Evolutionary conservation across 1,140 invertebrate genomes (phyloP), one percentile per base, ranked within the genome.

Genomic region (Zaprionus nigranus): DNA sequence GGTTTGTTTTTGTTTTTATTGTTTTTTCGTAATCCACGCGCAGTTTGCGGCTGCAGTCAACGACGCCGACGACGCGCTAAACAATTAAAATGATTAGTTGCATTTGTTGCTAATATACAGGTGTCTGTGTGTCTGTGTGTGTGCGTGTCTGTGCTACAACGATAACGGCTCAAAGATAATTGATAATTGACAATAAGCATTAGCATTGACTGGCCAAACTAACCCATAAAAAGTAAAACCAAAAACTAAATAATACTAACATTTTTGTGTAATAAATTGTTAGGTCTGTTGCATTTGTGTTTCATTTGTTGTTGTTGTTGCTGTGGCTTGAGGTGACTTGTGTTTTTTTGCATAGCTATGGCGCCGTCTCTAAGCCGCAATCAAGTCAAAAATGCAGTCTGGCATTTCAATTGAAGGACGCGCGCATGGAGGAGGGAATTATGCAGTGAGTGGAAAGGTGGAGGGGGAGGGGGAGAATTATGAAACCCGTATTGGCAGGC

Each of bases 361-460:
- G 0, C 40, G n/a, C 6, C 40, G 30, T 34, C 30, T 34, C 30
- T 40, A 40, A n/a, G 38, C 38, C 38, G n/a, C n/a, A 46, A 46
- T 46, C 40, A 46, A 46, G n/a, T 46, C 40, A 46, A 46, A 46
- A 17, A 46, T 46, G 40, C 40, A 46, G 40, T 46, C 40, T 46
- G 40, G 40, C 40, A 46, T 46, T 46, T 46, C 56, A 83, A 83
- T 83, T 83, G 80, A 82, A 82, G 76, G 81, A 82, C 80, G 76
- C 54, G 70, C n/a, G 71, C 65, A 51, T 54, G 65, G 43, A 38
- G 46, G 17, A 24, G 46, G 46, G 46, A 3, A 24, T 3, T 20
- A 11, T 20, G 46, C 20, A 12, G 13, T 5, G 36, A 15, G 36
- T 36, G 34, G 9, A 2, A 26, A 11, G 5, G 36, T 1, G 13